A percentile compares a stretch with the other conserved stretches of the same genome.
These are phyloP conservation scores for Athalia rosae DNA, from an alignment of 2,888 invertebrate genomes.

Conservation along the genomic window DNA sequence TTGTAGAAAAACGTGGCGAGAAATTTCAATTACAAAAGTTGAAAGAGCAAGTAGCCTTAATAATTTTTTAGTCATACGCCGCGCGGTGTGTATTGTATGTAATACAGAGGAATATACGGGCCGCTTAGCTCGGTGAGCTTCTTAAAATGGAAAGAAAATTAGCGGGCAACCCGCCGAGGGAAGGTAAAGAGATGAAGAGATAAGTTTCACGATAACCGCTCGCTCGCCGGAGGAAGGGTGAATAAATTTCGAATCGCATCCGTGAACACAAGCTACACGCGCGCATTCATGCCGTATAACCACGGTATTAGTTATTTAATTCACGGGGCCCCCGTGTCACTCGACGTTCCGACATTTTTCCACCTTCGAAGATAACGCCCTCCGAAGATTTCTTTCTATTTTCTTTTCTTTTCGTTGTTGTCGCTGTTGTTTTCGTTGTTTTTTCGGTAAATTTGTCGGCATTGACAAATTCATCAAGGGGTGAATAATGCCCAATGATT, in stretches of 20 bases:
- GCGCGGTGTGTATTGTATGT: background rate
- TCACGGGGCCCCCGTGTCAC: conserved; percentile 9
- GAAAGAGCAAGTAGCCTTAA: conserved; percentile 22
- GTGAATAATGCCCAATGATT: no score
- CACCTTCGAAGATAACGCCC: conserved; percentile 19
- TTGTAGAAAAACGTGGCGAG: conserved; percentile 9
- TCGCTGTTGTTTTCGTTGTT: no score
- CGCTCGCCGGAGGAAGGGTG: conserved; percentile 27
- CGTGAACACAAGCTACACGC: conserved; percentile 27
- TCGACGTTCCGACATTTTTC: conserved; percentile 38
- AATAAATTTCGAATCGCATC: conserved; percentile 40
- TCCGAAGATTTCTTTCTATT: no score
- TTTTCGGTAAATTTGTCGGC: no score
- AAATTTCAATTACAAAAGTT: conserved; percentile 42
- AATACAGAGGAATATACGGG: background rate
- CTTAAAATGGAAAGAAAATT: conserved; percentile 27
- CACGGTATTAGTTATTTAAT: background rate
- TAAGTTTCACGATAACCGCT: conserved; percentile 34
- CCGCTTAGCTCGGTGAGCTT: background rate
- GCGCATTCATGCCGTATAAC: conserved; percentile 12
- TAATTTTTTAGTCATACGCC: conserved; percentile 8
- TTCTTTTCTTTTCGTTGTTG: no score
- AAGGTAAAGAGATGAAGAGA: conserved; percentile 28
- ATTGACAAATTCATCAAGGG: no score
- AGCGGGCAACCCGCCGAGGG: conserved; percentile 18